Conservation (phyloP, 2,888 invertebrate genomes). For the Noctua comes region DNA sequence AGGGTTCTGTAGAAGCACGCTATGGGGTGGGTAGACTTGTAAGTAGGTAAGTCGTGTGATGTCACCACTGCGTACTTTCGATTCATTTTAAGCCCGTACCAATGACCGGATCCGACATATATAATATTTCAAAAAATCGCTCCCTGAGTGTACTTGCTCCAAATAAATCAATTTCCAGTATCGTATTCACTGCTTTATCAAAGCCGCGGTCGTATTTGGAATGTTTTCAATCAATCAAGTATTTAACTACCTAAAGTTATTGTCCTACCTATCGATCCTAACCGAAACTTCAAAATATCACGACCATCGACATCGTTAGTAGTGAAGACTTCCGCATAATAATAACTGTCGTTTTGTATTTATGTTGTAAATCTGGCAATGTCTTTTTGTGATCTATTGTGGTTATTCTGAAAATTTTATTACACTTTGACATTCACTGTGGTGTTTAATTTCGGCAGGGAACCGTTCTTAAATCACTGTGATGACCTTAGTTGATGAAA, state of each 20-base stretch:
- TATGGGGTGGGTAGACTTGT: too few species aligned
- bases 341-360: slow-evolving; percentile 3
- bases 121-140: too few species aligned
- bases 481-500: background rate
- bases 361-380: background rate
- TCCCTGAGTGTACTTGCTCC: background rate
- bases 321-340: slow-evolving; percentile 2
- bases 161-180: background rate
- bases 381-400: background rate
- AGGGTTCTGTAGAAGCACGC: too few species aligned
- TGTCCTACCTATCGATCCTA: slow-evolving; percentile 21
- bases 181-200: background rate
- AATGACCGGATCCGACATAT: too few species aligned
- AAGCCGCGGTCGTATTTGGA: background rate
- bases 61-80: too few species aligned
- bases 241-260: background rate
- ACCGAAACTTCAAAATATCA: slow-evolving; percentile 20
- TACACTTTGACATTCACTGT: background rate
- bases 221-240: slow-evolving; percentile 12
- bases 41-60: too few species aligned
- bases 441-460: background rate
- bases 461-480: too few species aligned
- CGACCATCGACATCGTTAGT: slow-evolving; percentile 7
- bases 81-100: too few species aligned
- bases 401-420: background rate